phyloP scores from a whole-genome alignment of 2,888 invertebrate species.

The Drosophila differens region DNA sequence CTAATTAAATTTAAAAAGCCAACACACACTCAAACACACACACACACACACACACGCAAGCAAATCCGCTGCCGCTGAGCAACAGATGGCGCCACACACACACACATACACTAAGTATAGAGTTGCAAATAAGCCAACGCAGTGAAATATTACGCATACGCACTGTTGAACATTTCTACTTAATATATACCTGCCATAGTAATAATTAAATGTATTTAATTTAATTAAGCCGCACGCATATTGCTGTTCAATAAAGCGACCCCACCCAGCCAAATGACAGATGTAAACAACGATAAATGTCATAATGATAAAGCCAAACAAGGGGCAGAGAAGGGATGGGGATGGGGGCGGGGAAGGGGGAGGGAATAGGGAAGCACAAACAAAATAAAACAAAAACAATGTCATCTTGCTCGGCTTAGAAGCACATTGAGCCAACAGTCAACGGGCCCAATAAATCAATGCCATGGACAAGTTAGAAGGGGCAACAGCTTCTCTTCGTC shows the following conservation, averaged over 20 bases:
- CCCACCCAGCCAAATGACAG: slow-evolving; percentile 32
- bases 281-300: slow-evolving; percentile 60
- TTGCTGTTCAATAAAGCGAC: slow-evolving; percentile 18
- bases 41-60: neutral
- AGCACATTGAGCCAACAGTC: slow-evolving; percentile 37
- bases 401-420: slow-evolving; percentile 33
- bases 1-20: slow-evolving; percentile 57
- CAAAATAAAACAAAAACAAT: slow-evolving; percentile 35
- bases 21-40: slow-evolving; percentile 7
- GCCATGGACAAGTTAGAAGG: slow-evolving; percentile 50
- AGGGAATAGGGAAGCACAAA: neutral
- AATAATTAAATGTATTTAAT: slow-evolving; percentile 22
- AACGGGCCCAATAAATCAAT: slow-evolving; percentile 75
- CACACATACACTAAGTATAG: neutral
- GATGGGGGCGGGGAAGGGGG: neutral
- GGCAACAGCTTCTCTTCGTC: slow-evolving; percentile 29
- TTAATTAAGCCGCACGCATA: slow-evolving; percentile 12
- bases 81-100: slow-evolving; percentile 48
- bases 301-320: slow-evolving; percentile 50
- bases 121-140: slow-evolving; percentile 10
- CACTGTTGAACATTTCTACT: slow-evolving; percentile 1
- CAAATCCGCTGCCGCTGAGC: slow-evolving; percentile 10
- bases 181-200: neutral
- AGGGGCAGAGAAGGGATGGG: neutral
- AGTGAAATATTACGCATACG: slow-evolving; percentile 29